Evolutionary conservation across 2,888 invertebrate genomes (phyloP), one percentile per base, ranked within the genome.

Genomic region (Cerastoderma edule): DNA sequence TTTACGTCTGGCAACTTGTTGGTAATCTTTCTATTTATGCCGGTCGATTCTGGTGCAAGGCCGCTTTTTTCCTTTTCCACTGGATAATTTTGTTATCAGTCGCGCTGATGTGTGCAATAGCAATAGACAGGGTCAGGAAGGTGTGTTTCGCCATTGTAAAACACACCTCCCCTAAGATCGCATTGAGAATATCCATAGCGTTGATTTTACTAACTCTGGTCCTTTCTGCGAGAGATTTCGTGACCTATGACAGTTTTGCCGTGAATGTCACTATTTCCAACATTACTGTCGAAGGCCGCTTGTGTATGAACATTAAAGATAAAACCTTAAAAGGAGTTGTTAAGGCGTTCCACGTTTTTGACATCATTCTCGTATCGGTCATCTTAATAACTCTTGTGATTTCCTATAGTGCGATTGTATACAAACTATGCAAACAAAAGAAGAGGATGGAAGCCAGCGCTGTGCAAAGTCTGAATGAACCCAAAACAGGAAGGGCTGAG

Each of bases 201-300:
- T 32, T 57, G 22, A 16, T 32, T 19, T 5, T 57, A 4, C n/a
- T 32, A 19, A 33, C 57, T 22, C 33, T 32, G 16, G 28, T 57
- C n/a, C 32, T 57, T 28, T 57, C 57, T 5, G 19, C 57, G 19
- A 32, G 57, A 33, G 57, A 57, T 33, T 57, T 57, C 33, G 32
- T 24, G 57, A 57, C 57, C n/a, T 57, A 57, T 32, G 57, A 57
- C 22, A 57, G 57, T 13, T 57, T 57, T 28, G 57, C 57, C 13
- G 57, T 57, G 32, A 57, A 57, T 22, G 57, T 57, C 33, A 57
- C 57, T 2, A 57, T 57, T 2, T 57, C 57, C 2, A 33, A 28
- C n/a, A 28, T 32, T 3, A 32, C 32, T 3, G 57, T 28, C 30
- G 28, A 16, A n/a, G 57, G 57, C 13, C 57, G 57, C 2, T 28